Percentiles rank a stretch among this genome's conserved stretches.
These are phyloP conservation scores for Diachasma alloeum DNA, from an alignment of 1,140 invertebrate species.

Conservation along the genomic window DNA sequence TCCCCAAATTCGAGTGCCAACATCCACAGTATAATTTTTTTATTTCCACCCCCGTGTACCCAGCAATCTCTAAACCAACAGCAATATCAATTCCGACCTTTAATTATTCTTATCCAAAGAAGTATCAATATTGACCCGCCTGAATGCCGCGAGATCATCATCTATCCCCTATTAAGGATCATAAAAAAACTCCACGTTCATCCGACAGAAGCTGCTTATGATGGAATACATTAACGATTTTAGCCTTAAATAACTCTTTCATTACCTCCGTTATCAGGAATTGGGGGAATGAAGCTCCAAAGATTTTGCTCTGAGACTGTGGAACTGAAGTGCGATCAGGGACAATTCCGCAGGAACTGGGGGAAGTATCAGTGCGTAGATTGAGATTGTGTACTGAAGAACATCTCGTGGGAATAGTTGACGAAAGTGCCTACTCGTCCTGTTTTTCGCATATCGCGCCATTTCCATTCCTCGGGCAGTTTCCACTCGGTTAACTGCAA, in stretches of 20 bases:
- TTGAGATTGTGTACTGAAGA: slow-evolving; percentile 25
- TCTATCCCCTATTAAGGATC: not conserved
- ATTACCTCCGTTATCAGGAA: not conserved
- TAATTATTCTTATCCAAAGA: too few relatives aligned
- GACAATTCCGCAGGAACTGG: not conserved
- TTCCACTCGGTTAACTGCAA: not conserved
- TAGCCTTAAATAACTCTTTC: not conserved
- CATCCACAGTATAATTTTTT: too few relatives aligned
- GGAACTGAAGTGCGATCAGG: not conserved
- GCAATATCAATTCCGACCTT: too few relatives aligned
- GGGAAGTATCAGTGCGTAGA: slow-evolving; percentile 16
- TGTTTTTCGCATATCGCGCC: not conserved
- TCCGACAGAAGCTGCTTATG: not conserved
- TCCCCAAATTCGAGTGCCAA: too few relatives aligned
- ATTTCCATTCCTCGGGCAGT: not conserved
- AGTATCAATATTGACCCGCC: not conserved
- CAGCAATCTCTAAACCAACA: too few relatives aligned
- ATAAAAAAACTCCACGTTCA: not conserved
- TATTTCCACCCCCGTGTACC: too few relatives aligned
- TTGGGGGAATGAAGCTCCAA: too few relatives aligned
- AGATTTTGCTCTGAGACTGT: not conserved
- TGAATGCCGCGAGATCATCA: not conserved
- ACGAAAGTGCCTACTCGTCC: not conserved
- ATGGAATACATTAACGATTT: not conserved
- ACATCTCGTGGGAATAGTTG: not conserved